Base-by-base conservation (phyloP, 2,888 invertebrate species). In the Gnatocerus cornutus region DNA sequence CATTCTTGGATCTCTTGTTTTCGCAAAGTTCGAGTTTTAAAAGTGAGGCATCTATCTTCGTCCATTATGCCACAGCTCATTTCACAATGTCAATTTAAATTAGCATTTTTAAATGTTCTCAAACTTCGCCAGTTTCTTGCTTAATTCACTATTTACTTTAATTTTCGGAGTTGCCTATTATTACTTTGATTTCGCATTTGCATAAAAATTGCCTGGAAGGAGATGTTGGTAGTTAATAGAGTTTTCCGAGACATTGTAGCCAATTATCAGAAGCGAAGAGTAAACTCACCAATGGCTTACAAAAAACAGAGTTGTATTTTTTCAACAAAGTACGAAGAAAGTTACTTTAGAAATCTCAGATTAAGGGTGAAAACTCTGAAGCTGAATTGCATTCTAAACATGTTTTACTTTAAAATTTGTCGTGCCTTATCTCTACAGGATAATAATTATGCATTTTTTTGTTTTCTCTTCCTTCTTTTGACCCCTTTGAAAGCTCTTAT, bases 51-150 rank as follows among this genome's bases (percentile, higher is more conserved):
- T 75, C 74, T 72, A 76, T 78, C 75, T 79, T 77, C 76, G 68
- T 75, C 72, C 75, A 71, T 73, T 73, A 72, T 74, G 73, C 73
- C 72, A 68, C 75, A 75, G 75, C 78, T 79, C 78, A 78, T 79
- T 79, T 77, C 71, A 70, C 77, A 75, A 76, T 76, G 77, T 80
- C 79, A 77, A 80, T 80, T 80, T 79, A 78, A 79, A 80, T 80
- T 79, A 78, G 71, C 76, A 80, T 79, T 80, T 77, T 78, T 78
- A 77, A 78, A 79, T 78, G 79, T 79, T 79, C 78, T 74, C 74
- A 73, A 78, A 78, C 74, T 80, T 80, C 73, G 45, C 58, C 66
- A 61, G 73, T 70, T 50, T 73, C 68, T 71, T 71, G 69, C 73
- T 75, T 71, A 77, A 76, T 79, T 78, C 76, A 73, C 73, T 77